Conservation (phyloP, 2,113 vertebrate genomes). For the Columba janthina region DNA sequence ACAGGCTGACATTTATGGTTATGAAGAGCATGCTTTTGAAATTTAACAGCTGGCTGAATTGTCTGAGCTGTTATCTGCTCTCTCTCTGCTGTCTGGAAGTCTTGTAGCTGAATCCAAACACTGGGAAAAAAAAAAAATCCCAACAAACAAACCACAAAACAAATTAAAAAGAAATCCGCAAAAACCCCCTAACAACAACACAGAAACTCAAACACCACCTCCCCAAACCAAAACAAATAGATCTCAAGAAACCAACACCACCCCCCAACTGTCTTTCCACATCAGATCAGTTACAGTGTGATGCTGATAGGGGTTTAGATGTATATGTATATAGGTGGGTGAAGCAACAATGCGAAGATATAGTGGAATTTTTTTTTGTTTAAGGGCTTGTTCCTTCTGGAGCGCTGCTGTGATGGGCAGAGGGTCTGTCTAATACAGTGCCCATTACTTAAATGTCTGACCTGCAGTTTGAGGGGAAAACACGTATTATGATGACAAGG, state of each 20-base stretch:
- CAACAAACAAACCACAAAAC: neutral
- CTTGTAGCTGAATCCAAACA: neutral
- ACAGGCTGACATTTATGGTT: neutral
- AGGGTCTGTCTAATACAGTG: neutral
- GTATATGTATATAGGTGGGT: neutral
- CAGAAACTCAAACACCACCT: neutral
- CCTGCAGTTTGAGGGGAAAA: neutral
- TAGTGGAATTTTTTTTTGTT: neutral
- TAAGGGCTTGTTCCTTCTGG: neutral
- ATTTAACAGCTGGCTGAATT: neutral
- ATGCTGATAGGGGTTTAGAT: too few species aligned
- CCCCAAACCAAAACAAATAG: too few species aligned
- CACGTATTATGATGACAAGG: neutral
- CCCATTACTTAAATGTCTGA: neutral
- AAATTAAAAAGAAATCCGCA: neutral
- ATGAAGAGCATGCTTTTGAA: neutral
- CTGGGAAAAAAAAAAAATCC: neutral
- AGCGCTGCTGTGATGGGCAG: neutral
- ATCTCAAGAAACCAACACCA: too few species aligned
- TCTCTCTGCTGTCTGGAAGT: neutral
- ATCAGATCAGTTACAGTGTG: neutral
- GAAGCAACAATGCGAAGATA: neutral
- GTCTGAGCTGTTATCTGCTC: neutral
- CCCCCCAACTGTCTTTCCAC: neutral
- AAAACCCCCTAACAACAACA: neutral